Conservation (phyloP, 2,888 invertebrate genomes). For the Lathronympha strigana region DNA sequence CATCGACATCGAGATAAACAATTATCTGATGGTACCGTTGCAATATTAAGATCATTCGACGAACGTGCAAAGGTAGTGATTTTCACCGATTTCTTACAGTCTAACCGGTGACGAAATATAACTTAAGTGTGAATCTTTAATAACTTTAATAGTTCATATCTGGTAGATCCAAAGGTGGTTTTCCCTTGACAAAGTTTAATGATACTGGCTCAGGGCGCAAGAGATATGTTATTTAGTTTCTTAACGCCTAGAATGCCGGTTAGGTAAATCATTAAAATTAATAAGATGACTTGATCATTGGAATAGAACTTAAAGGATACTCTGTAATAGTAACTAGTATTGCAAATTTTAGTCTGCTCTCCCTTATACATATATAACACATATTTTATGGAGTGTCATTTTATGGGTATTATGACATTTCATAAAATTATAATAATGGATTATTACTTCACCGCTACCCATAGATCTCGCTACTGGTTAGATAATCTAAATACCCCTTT, state of each 20-base stretch:
- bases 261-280: conserved; percentile 40
- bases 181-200: conserved; percentile 22
- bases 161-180: not conserved
- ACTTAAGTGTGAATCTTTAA: conserved; percentile 41
- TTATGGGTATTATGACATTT: too few species aligned
- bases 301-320: conserved; percentile 24
- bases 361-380: too few species aligned
- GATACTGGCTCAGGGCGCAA: conserved; percentile 32
- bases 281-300: conserved; percentile 34
- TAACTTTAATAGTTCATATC: conserved; percentile 6
- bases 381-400: too few species aligned
- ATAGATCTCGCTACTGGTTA: too few species aligned
- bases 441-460: too few species aligned
- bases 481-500: too few species aligned
- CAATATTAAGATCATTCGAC: conserved; percentile 23
- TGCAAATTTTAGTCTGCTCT: not conserved
- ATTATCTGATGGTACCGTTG: conserved; percentile 24
- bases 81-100: conserved; percentile 41
- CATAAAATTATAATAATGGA: too few species aligned
- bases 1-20: conserved; percentile 11
- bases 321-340: conserved; percentile 2
- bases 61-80: conserved; percentile 35
- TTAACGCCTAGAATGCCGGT: conserved; percentile 36
- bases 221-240: conserved; percentile 41
- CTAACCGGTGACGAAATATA: conserved; percentile 40